phyloP scores from a whole-genome alignment of 2,113 vertebrate genomes.

The Tichodroma muraria region DNA sequence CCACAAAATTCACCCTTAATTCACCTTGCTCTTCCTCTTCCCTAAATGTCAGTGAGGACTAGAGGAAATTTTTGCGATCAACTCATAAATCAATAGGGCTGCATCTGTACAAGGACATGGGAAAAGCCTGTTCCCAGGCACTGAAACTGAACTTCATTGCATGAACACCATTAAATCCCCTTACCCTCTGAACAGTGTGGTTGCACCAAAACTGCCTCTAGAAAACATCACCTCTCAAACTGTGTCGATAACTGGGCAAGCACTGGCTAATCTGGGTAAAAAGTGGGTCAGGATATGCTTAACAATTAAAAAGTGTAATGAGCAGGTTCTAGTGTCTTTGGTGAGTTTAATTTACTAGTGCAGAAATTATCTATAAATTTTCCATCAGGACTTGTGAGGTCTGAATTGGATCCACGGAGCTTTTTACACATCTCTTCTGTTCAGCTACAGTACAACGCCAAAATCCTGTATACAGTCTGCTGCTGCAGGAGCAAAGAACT shows the following conservation, averaged over 20 bases:
- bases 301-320: neutral
- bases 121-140: neutral
- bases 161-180: neutral
- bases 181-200: neutral
- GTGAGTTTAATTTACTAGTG: neutral
- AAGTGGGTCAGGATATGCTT: neutral
- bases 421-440: neutral
- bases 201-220: neutral
- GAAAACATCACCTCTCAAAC: neutral
- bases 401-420: neutral
- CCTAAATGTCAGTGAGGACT: neutral
- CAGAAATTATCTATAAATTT: neutral
- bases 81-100: neutral
- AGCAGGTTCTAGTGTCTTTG: neutral
- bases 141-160: neutral
- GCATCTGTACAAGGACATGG: neutral
- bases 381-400: neutral
- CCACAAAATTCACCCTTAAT: neutral
- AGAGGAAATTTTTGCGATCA: neutral
- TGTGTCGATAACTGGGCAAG: neutral
- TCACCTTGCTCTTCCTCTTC: neutral
- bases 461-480: neutral
- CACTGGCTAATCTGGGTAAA: neutral
- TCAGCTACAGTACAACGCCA: neutral
- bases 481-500: neutral